Percentiles rank a stretch among this genome's conserved stretches.
Conservation (phyloP, 2,888 invertebrate species). For the Eristalinus aeneus region DNA sequence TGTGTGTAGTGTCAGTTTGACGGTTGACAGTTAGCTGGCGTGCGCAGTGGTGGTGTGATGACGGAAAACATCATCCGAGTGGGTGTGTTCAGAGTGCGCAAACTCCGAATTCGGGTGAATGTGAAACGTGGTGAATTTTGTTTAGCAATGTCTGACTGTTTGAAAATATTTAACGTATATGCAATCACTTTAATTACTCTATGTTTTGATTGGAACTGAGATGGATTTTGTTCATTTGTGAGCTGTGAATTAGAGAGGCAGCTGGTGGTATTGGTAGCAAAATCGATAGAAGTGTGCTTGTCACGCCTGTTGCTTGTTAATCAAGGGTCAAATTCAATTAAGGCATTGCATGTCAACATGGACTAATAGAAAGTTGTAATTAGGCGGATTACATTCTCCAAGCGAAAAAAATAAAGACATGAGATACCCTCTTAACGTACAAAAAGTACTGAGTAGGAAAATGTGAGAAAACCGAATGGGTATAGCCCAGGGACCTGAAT, state of each 20-base stretch:
- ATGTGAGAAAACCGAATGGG: background rate
- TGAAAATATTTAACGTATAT: background rate
- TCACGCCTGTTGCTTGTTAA: background rate
- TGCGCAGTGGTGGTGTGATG: slow-evolving; percentile 47
- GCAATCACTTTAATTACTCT: background rate
- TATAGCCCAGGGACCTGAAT: too few relatives aligned
- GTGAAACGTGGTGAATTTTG: slow-evolving; percentile 3
- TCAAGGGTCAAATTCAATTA: background rate
- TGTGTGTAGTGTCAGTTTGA: slow-evolving; percentile 35
- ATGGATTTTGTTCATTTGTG: background rate
- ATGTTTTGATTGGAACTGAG: background rate
- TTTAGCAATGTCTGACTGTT: background rate
- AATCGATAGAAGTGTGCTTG: background rate
- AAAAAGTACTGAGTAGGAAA: background rate
- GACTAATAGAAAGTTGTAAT: background rate
- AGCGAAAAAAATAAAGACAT: background rate
- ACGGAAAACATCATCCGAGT: slow-evolving; percentile 40
- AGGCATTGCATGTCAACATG: background rate
- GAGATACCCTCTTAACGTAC: too few relatives aligned
- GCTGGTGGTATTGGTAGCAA: background rate
- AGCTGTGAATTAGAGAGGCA: background rate
- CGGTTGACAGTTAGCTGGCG: slow-evolving; percentile 32
- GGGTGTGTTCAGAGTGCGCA: slow-evolving; percentile 66
- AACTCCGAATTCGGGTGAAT: background rate
- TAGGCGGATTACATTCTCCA: background rate